Base-by-base conservation (phyloP, 2,888 invertebrate species). In the Tipula vernalis region DNA sequence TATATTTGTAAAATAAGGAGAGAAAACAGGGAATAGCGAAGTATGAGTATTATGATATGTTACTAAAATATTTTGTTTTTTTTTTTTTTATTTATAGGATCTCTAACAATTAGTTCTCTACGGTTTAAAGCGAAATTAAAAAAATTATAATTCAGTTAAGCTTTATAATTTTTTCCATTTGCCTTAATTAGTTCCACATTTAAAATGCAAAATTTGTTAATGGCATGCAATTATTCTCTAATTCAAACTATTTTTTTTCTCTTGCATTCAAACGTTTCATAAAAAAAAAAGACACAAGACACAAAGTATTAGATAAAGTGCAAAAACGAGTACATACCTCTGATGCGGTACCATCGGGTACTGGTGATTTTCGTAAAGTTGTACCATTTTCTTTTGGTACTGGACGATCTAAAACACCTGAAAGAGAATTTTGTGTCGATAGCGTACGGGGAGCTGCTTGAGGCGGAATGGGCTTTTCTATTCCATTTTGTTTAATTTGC, bases 361-460 rank as follows among this genome's bases (percentile, higher is more conserved):
- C 42, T 85, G 41, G 41, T 71, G 71, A 71, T 71, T 71, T 71
- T 71, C 71, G 18, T 71, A 71, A 28, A 28, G 71, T 28, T 42
- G 18, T 85, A 85, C 42, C 85, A 18, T 85, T 85, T 85, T 44
- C 84, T 84, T 84, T 84, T n/a, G 84, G 85, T 39, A 41, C 71
- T 57, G 86, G 36, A 36, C 71, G 71, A 57, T 86, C 71, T 83
- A 36, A 36, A 86, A 42, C 5, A 83, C 41, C 87, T 36, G 94
- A 92, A 89, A 94, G 93, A 88, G 92, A 91, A 87, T 91, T 90
- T 87, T 93, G 92, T 89, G 92, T 92, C 87, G 91, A 90, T 87
- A 89, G 87, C 87, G 91, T 92, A 89, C 92, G 90, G 83, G 92
- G 90, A 88, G 92, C 91, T 83, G 92, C 90, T 71, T 87, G 86